These are phyloP conservation scores for Hermaeophaga mercurialis DNA, from an alignment of 2,888 invertebrate species.

Conservation along the genomic window DNA sequence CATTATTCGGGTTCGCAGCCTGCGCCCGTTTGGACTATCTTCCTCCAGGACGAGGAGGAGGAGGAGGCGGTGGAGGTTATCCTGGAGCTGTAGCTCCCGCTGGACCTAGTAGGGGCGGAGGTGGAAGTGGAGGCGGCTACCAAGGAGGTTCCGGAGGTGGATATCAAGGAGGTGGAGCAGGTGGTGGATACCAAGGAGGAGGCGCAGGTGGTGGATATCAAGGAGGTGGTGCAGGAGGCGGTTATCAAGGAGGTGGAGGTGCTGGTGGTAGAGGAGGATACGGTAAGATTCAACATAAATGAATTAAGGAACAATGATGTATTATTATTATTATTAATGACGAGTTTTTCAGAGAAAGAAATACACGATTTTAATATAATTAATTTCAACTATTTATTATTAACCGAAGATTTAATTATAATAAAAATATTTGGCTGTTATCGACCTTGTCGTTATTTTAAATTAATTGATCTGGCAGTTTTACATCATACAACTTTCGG, in stretches of 20 bases:
- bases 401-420: too few relatives aligned
- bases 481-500: neutral
- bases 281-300: conserved; percentile 4
- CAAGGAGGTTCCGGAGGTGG: conserved; percentile 34
- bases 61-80: conserved; percentile 29
- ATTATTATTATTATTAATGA: neutral
- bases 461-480: conserved; percentile 1
- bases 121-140: conserved; percentile 25
- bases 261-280: conserved; percentile 7
- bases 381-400: too few relatives aligned
- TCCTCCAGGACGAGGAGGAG: conserved; percentile 42
- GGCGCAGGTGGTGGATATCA: conserved; percentile 24
- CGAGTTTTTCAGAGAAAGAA: too few relatives aligned
- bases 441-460: conserved; percentile 1
- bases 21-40: conserved; percentile 49
- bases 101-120: conserved; percentile 28
- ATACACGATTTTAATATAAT: too few relatives aligned
- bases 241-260: conserved; percentile 28
- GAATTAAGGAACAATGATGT: neutral
- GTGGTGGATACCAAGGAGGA: conserved; percentile 32
- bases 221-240: conserved; percentile 26
- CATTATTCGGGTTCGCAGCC: conserved; percentile 43
- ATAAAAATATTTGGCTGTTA: neutral
- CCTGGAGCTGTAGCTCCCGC: conserved; percentile 28
- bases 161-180: conserved; percentile 35